Conservation (phyloP, 2,888 invertebrate genomes). For the Seira ritae region DNA sequence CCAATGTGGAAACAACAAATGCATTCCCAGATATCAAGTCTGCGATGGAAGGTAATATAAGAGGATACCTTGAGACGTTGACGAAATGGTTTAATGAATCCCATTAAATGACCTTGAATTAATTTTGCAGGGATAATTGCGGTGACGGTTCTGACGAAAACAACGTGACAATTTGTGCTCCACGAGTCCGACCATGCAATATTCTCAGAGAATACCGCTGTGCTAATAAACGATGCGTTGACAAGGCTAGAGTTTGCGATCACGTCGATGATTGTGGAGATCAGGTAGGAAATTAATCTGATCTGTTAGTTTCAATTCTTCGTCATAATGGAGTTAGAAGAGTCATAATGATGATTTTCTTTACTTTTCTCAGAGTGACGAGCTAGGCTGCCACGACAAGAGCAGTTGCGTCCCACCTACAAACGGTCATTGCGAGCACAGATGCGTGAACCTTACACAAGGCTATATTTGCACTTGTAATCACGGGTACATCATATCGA, state of each 20-base stretch:
- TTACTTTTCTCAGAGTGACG: slow-evolving; percentile 83
- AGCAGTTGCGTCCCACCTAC: slow-evolving; percentile 75
- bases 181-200: slow-evolving; percentile 86
- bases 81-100: no score
- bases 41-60: slow-evolving; percentile 89
- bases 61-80: no score
- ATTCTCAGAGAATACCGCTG: slow-evolving; percentile 89
- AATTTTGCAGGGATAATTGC: slow-evolving; percentile 85
- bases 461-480: slow-evolving; percentile 93
- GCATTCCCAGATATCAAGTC: slow-evolving; percentile 83
- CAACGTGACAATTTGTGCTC: slow-evolving; percentile 91
- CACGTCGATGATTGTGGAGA: slow-evolving; percentile 83
- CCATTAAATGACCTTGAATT: no score
- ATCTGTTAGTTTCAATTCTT: no score
- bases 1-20: slow-evolving; percentile 88
- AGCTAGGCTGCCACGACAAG: slow-evolving; percentile 85
- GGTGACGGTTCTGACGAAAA: slow-evolving; percentile 90
- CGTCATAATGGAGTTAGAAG: no score
- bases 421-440: slow-evolving; percentile 92
- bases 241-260: slow-evolving; percentile 88
- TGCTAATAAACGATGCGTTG: slow-evolving; percentile 90
- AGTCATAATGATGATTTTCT: neutral
- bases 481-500: slow-evolving; percentile 88
- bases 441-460: slow-evolving; percentile 89
- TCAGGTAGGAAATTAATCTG: no score